Base-by-base conservation (phyloP, 2,797 vertebrate genomes). In the Trachurus trachurus region DNA sequence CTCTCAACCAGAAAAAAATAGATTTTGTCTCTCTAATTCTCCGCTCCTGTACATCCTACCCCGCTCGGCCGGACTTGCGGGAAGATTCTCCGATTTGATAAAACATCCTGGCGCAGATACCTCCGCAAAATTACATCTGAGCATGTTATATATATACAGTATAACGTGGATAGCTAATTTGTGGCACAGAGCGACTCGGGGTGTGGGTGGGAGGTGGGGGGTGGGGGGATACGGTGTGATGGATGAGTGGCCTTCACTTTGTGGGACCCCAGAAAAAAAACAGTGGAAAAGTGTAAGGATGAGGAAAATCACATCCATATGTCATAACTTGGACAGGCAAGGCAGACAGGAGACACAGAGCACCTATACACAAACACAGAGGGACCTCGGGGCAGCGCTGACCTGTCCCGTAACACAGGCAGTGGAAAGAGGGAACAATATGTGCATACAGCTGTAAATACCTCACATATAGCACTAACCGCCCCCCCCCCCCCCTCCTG, bases 261-360 rank as follows among this genome's bases (percentile, higher is more conserved):
- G 68, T 47, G 62, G 74, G 75, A 87, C 81, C 75, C 62, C 60
- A n/a, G 71, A 81, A 40, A 71, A 82, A 40, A 85, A 83, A 78
- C 71, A 80, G 86, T 63, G 84, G 89, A 92, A 91, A 90, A 87
- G 86, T 88, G 81, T 85, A 62, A 65, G 88, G 86, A 90, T 82
- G 85, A 88, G 78, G 82, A 89, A 94, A 95, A 95, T 94, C 87
- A 88, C 90, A 92, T 91, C 92, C 92, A 93, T 94, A 93, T 93
- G 93, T 83, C 87, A 89, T 83, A 89, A 89, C 74, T 89, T 80
- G 84, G 91, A 90, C 71, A 71, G 71, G 45, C 60, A 19, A 19
- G 61, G 73, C 78, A 59, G 66, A 54, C 73, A 49, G 64, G 70
- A 88, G 71, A 75, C 62, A 63, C 66, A 71, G 59, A 74, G 56